phyloP scores from a whole-genome alignment of 2,113 vertebrate species.

The Phylloscopus trochiloides region DNA sequence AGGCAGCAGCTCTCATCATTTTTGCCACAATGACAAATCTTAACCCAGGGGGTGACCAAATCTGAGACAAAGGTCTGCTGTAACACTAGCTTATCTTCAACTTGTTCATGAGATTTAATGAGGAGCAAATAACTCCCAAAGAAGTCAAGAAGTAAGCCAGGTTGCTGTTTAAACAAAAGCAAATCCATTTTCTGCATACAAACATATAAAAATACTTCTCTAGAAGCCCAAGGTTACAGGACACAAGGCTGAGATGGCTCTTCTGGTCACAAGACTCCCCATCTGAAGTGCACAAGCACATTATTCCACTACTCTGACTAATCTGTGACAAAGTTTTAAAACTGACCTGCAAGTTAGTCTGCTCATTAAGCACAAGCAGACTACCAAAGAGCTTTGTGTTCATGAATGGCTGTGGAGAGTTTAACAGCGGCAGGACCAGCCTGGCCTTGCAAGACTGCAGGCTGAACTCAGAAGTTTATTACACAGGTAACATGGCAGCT shows the following conservation, averaged over 20 bases:
- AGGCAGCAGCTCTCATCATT: not conserved
- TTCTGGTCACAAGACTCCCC: not conserved
- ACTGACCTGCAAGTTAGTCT: fast-evolving
- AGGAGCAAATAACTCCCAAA: not conserved
- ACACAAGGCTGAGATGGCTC: not conserved
- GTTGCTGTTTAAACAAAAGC: not conserved
- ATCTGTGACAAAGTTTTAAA: not conserved
- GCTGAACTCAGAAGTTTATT: not conserved
- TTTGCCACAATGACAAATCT: not conserved
- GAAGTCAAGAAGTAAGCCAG: not conserved
- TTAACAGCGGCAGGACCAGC: not conserved
- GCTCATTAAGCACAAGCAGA: not conserved
- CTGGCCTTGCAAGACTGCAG: not conserved
- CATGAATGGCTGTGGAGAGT: fast-evolving
- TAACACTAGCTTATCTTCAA: not conserved
- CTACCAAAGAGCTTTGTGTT: fast-evolving
- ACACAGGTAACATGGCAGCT: not conserved
- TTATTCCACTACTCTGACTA: not conserved
- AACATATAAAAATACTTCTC: not conserved
- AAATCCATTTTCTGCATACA: not conserved
- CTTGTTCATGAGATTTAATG: not conserved
- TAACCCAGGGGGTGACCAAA: not conserved
- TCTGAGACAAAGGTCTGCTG: not conserved
- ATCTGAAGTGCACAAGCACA: fast-evolving
- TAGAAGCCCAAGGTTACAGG: not conserved